A percentile compares a stretch with the other conserved stretches of the same genome.
Conservation (phyloP, 1,140 invertebrate genomes). For the Himalopsyche phryganea region DNA sequence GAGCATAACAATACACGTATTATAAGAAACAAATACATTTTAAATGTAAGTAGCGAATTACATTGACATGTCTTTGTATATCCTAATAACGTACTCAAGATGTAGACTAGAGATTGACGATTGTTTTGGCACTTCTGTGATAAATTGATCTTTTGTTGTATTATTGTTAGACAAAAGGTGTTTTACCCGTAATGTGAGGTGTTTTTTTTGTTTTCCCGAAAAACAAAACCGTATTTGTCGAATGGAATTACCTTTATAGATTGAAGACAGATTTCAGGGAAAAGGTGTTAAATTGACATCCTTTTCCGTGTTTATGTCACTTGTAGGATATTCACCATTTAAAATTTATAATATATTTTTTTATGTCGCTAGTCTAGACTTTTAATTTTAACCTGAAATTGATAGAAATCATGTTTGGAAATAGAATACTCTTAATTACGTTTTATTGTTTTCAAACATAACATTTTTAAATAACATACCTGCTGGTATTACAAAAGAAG, state of each 20-base stretch:
- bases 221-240: slow-evolving; percentile 12
- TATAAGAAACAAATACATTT: slow-evolving; percentile 22
- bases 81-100: slow-evolving; percentile 28
- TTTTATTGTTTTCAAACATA: too few relatives aligned
- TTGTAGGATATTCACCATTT: background rate
- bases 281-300: slow-evolving; percentile 20
- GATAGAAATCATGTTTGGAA: too few relatives aligned
- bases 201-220: background rate
- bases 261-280: slow-evolving; percentile 22
- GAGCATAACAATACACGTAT: slow-evolving; percentile 1
- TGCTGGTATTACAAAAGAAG: too few relatives aligned
- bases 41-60: background rate
- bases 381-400: too few relatives aligned
- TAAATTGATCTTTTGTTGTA: slow-evolving; percentile 25
- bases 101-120: slow-evolving; percentile 11
- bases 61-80: slow-evolving; percentile 9
- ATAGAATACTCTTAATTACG: too few relatives aligned
- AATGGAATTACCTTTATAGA: slow-evolving; percentile 20
- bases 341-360: too few relatives aligned
- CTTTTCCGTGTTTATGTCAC: background rate
- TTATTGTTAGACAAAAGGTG: slow-evolving; percentile 4
- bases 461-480: too few relatives aligned
- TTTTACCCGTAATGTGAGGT: slow-evolving; percentile 1
- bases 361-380: too few relatives aligned
- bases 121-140: slow-evolving; percentile 28